A percentile compares a stretch with the other conserved stretches of the same genome.
phyloP scores from a whole-genome alignment of 2,113 vertebrate genomes.

The Phrynocephalus versicolor region DNA sequence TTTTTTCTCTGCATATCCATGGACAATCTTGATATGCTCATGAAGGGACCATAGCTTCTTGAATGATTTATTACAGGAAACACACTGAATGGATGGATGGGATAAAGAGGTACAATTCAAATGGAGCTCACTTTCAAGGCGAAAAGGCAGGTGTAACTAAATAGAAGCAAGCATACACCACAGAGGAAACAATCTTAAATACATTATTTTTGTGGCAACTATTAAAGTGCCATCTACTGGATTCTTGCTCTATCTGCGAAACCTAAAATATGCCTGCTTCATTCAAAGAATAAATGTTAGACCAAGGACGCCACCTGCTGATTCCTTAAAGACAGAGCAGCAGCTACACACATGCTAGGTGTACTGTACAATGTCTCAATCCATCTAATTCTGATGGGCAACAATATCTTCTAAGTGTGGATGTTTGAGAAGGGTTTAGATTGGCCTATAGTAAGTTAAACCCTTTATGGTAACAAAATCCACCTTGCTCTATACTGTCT shows the following conservation, averaged over 20 bases:
- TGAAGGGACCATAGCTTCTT: constrained; percentile 99
- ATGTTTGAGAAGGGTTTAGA: neutral
- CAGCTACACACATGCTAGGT: neutral
- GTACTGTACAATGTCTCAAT: fast-evolving
- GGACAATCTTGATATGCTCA: constrained; percentile 98
- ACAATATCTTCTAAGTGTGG: neutral
- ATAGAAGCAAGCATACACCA: neutral
- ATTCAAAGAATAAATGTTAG: neutral
- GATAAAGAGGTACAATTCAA: constrained; percentile 57
- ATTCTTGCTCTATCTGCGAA: neutral
- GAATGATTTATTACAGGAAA: constrained; percentile 97
- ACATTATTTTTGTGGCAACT: neutral
- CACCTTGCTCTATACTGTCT: neutral
- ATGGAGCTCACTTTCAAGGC: neutral
- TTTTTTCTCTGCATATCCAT: constrained; percentile 98
- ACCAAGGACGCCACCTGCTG: constrained; percentile 28
- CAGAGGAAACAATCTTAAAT: neutral
- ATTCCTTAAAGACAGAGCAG: constrained; percentile 7
- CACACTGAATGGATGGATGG: constrained; percentile 81
- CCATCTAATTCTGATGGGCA: neutral
- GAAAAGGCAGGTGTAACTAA: neutral
- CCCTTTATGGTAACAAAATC: neutral
- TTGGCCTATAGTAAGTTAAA: no score
- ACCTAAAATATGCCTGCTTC: neutral
- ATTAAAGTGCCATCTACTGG: neutral